Conservation (phyloP, 1,140 invertebrate species). For the Zaprionus lachaisei region DNA sequence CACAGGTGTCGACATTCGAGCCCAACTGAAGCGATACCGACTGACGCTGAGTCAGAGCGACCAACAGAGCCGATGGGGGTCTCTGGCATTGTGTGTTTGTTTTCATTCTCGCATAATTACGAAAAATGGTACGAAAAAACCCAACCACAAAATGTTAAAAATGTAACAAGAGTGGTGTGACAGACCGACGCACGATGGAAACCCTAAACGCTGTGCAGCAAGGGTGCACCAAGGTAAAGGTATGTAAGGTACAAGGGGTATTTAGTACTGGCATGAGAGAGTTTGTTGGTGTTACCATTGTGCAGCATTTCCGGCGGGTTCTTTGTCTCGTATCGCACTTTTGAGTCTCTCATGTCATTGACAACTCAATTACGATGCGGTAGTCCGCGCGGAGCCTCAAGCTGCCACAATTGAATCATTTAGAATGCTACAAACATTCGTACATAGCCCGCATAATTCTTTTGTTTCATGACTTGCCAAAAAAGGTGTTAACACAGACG, state of each 20-base stretch:
- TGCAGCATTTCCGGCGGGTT: slow-evolving; percentile 69
- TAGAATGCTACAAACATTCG: slow-evolving; percentile 39
- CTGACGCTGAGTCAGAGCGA: slow-evolving; percentile 32
- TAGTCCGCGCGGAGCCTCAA: background rate
- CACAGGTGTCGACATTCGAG: slow-evolving; percentile 71
- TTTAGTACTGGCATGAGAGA: slow-evolving; percentile 42
- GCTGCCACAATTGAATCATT: slow-evolving; percentile 30
- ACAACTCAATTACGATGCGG: slow-evolving; percentile 63
- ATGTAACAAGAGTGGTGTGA: slow-evolving; percentile 73
- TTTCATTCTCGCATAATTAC: slow-evolving; percentile 78
- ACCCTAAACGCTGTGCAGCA: slow-evolving; percentile 50
- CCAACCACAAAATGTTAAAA: slow-evolving; percentile 44
- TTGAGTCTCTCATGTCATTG: slow-evolving; percentile 67
- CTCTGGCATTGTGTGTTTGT: slow-evolving; percentile 64
- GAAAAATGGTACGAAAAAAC: slow-evolving; percentile 45
- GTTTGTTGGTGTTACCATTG: slow-evolving; percentile 32
- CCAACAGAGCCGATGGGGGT: slow-evolving; percentile 16
- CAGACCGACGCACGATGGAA: slow-evolving; percentile 55
- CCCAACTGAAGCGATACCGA: slow-evolving; percentile 30
- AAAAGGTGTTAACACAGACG: slow-evolving; percentile 71
- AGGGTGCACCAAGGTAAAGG: background rate
- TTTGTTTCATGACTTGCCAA: slow-evolving; percentile 70
- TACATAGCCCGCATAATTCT: slow-evolving; percentile 62
- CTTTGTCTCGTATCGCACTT: slow-evolving; percentile 45
- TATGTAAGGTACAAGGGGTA: background rate